A percentile compares a stretch with the other conserved stretches of the same genome.
phyloP scores from a whole-genome alignment of 92 coral and sea anemone genomes.

The Ricordea florida region DNA sequence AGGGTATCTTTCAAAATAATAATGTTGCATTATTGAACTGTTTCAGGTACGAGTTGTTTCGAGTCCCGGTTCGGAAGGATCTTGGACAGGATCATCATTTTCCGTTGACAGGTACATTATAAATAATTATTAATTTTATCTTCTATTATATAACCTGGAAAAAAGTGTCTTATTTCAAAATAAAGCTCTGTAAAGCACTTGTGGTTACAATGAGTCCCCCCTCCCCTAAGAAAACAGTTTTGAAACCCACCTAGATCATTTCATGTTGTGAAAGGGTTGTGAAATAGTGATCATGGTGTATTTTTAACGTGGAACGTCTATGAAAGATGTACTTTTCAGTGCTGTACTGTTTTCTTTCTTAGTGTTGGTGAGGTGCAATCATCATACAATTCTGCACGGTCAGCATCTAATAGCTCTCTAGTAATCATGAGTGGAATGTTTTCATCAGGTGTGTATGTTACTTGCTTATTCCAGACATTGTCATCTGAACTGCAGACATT shows the following conservation, averaged over 20 bases:
- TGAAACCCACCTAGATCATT: no score
- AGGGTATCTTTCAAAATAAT: no score
- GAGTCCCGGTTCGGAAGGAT: conserved; percentile 95
- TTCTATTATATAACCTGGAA: not conserved
- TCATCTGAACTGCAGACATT: no score
- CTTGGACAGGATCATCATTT: conserved; percentile 89
- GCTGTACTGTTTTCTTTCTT: not conserved
- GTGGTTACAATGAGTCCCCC: no score
- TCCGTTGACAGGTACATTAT: conserved; percentile 33
- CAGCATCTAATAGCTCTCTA: conserved; percentile 79
- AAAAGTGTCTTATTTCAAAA: no score
- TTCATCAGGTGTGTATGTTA: conserved; percentile 68
- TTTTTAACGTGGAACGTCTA: no score
- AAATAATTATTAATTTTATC: not conserved
- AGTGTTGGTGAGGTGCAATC: conserved; percentile 85
- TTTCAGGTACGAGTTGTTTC: conserved; percentile 88
- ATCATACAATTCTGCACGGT: conserved; percentile 66
- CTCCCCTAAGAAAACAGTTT: no score
- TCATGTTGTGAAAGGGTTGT: no score
- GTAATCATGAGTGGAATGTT: conserved; percentile 79
- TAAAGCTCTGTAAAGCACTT: no score
- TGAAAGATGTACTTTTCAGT: no score
- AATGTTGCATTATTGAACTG: not conserved
- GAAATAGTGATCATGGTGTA: no score
- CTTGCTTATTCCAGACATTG: no score